Evolutionary conservation across 2,113 vertebrate genomes (phyloP), one percentile per base, ranked within the genome.

Genomic region (Perognathus longimembris): DNA sequence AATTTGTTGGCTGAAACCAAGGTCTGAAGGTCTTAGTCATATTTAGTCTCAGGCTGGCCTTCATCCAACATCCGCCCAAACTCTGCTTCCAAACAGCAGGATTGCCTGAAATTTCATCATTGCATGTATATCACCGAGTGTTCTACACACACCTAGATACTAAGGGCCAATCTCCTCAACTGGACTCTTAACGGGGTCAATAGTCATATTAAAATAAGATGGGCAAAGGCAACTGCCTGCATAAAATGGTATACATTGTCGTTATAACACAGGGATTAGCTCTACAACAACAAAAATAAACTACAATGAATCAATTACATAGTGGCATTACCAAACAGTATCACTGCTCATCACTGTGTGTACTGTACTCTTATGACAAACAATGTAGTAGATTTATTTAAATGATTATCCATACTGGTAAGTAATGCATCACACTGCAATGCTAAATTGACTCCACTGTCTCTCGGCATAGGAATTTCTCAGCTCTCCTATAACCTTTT

Each of bases 331-430:
- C 24, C 42, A 38, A 57, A n/a, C 22, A 34, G 38, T 7, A 69
- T 22, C 26, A 9, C 12, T 71, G 14, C 7, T 22, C 30, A 17
- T 38, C 7, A 24, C 2, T 70, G 24, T 28, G 24, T 40, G 1
- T 26, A 38, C 6, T 63, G 0, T 30, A 24, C 7, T 11, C 22
- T 71, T 7, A 36, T 28, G 15, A 8, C 24, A 61, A 26, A 14
- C 17, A 38, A 26, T 30, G 10, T 18, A 22, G 5, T 38, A 6
- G 5, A 11, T 21, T 20, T 63, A 8, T 15, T 57, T 18, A 57
- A 9, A 1, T 2, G 15, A 32, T 1, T 0, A 42, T 50, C 14
- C 9, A 24, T 3, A 7, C 5, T 28, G 1, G 3, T 34, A 34
- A 75, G 59, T 1, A 26, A 32, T 20, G 22, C 1, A 11, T 9